Base-by-base conservation (phyloP, 2,113 vertebrate genomes). In the Thamnaconus septentrionalis region DNA sequence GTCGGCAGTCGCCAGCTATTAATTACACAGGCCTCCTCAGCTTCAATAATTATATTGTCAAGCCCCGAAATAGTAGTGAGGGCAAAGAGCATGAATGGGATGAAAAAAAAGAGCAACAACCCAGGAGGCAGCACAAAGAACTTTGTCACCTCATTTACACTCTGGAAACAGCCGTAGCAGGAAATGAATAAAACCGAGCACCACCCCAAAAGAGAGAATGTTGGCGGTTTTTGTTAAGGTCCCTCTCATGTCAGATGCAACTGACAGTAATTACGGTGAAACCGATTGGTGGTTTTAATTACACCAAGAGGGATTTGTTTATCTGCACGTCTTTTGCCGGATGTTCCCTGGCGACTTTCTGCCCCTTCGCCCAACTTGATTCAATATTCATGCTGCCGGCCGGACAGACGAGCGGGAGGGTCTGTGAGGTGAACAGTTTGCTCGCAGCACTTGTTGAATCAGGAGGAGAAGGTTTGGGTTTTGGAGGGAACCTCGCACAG, bases 31-130 rank as follows among this genome's bases (percentile, higher is more conserved):
- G 31, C 75, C 67, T 67, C 56, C 58, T 59, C 31, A 11, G 55
- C 75, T 79, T 70, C 60, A 56, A 76, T 86, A 85, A 90, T 90
- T 88, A 88, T 82, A 77, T 75, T 90, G 91, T 89, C 87, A 82
- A 79, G 82, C 82, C 84, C 79, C 53, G 76, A 74, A 64, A 74
- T 48, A 3, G 69, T 69, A 59, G 43, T 4, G 11, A 53, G 42
- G 61, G 70, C 66, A 73, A 75, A 8, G 75, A 61, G 5, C 63
- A 52, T 56, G 6, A 56, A 81, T 45, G 64, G 12, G 56, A 45
- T 42, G 45, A 51, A 51, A 8, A 42, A 51, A 9, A 67, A 42
- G 63, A 46, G 65, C 60, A 61, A 66, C 70, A 58, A 66, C 63
- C 72, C 59, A 8, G 62, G 71, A 85, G 76, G 78, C 67, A 81